Evolutionary conservation across 2,888 invertebrate species (phyloP).

Genomic region (Melanophora roralis): DNA sequence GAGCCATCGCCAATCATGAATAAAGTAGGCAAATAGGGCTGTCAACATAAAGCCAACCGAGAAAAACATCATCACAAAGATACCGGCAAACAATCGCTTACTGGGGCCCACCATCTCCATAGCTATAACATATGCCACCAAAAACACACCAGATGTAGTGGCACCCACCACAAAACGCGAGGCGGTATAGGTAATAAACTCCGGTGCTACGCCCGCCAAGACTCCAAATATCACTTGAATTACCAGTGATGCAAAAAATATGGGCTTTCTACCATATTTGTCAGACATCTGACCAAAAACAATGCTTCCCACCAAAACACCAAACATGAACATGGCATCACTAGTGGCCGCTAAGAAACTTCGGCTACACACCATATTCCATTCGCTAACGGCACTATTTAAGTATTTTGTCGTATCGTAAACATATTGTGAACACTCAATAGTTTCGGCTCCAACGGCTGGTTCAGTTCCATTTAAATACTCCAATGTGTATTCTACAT

Average conservation of each 20-base stretch:
- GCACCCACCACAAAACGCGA: slow-evolving; percentile 84
- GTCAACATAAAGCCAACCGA: slow-evolving; percentile 84
- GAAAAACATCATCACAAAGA: slow-evolving; percentile 86
- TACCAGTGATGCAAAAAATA: slow-evolving; percentile 85
- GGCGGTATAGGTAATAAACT: slow-evolving; percentile 83
- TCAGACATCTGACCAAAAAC: slow-evolving; percentile 85
- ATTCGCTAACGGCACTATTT: slow-evolving; percentile 83
- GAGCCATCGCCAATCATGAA: slow-evolving; percentile 83
- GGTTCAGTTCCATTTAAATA: slow-evolving; percentile 70
- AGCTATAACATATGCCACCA: slow-evolving; percentile 88
- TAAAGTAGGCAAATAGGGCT: slow-evolving; percentile 82
- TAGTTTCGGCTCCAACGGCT: slow-evolving; percentile 65
- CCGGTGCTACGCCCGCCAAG: slow-evolving; percentile 82
- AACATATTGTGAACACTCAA: slow-evolving; percentile 79
- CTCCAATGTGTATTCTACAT: slow-evolving; percentile 75
- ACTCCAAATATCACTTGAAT: slow-evolving; percentile 84
- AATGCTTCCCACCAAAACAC: slow-evolving; percentile 85
- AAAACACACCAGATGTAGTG: slow-evolving; percentile 86
- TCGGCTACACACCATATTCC: slow-evolving; percentile 83
- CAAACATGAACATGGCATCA: slow-evolving; percentile 82
- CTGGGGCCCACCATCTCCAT: slow-evolving; percentile 85
- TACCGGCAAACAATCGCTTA: slow-evolving; percentile 83
- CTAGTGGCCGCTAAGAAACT: slow-evolving; percentile 82
- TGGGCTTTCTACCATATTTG: slow-evolving; percentile 84
- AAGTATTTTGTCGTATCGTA: slow-evolving; percentile 81